Percentiles rank a stretch among this genome's conserved stretches.
Evolutionary conservation across 2,888 invertebrate species (phyloP).

Genomic region (Hyposoter didymator): DNA sequence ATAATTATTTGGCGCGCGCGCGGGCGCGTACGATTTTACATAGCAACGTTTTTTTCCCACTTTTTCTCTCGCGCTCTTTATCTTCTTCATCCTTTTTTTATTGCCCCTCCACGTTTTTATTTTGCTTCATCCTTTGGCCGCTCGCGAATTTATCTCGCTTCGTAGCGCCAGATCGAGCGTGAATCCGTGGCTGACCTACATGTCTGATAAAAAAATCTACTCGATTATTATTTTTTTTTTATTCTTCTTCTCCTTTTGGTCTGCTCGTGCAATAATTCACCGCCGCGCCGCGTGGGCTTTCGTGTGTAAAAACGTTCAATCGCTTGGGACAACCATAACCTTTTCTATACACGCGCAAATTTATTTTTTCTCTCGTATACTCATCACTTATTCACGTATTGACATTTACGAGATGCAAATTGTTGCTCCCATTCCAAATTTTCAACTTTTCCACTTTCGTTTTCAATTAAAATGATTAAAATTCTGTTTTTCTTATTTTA

Average conservation of each 20-base stretch:
- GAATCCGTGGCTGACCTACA: conserved; percentile 47
- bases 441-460: not conserved
- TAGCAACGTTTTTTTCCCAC: not conserved
- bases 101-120: conserved; percentile 51
- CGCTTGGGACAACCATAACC: not conserved
- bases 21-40: conserved; percentile 27
- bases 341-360: conserved; percentile 13
- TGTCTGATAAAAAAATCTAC: conserved; percentile 46
- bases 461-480: not conserved
- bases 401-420: not conserved
- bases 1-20: conserved; percentile 45
- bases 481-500: not conserved
- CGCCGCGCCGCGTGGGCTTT: not conserved
- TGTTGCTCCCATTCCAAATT: not conserved
- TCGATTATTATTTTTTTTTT: conserved; percentile 1
- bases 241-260: not conserved
- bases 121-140: conserved; percentile 21
- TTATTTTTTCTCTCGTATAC: not conserved
- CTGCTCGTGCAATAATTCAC: conserved; percentile 14
- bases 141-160: conserved; percentile 32
- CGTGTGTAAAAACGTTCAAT: conserved; percentile 38
- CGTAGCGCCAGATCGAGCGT: conserved; percentile 33
- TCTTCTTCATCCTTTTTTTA: not conserved
- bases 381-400: not conserved
- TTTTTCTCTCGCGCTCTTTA: conserved; percentile 43